Evolutionary conservation across 2,113 vertebrate genomes (phyloP).

Genomic region (Pardalotus punctatus): DNA sequence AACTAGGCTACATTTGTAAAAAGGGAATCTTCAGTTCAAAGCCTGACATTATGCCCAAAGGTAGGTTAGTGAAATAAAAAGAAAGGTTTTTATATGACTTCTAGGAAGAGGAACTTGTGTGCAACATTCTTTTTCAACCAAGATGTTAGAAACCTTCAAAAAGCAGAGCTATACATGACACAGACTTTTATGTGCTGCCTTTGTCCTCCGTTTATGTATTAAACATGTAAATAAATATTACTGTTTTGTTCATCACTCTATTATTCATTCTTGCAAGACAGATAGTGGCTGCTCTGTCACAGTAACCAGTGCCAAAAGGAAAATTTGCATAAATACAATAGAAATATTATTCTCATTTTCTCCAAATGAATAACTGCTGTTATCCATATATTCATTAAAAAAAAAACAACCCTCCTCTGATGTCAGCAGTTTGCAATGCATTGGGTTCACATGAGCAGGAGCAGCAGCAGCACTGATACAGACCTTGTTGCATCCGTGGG

Average conservation of each 20-base stretch:
- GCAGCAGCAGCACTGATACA: not conserved
- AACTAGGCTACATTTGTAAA: conserved; percentile 88
- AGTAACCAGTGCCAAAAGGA: not conserved
- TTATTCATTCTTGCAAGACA: not conserved
- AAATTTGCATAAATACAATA: not conserved
- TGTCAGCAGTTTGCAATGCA: not conserved
- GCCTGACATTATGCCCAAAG: conserved; percentile 40
- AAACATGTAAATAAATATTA: not conserved
- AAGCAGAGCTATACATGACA: not conserved
- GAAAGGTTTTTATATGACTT: not conserved
- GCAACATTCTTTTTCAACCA: not conserved
- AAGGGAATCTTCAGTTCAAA: conserved; percentile 74
- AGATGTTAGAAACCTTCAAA: not conserved
- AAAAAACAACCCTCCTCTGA: not conserved
- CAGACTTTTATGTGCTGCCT: not conserved
- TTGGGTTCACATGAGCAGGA: not conserved
- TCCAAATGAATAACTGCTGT: not conserved
- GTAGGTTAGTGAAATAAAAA: conserved; percentile 45
- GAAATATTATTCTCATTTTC: not conserved
- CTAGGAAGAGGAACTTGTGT: not conserved
- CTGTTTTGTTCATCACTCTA: not conserved
- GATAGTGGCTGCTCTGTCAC: not conserved
- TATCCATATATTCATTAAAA: not conserved
- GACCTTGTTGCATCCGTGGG: rapidly evolving
- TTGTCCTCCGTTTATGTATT: not conserved